Base-by-base conservation (phyloP, 2,888 invertebrate genomes). In the Crossocerus cetratus region DNA sequence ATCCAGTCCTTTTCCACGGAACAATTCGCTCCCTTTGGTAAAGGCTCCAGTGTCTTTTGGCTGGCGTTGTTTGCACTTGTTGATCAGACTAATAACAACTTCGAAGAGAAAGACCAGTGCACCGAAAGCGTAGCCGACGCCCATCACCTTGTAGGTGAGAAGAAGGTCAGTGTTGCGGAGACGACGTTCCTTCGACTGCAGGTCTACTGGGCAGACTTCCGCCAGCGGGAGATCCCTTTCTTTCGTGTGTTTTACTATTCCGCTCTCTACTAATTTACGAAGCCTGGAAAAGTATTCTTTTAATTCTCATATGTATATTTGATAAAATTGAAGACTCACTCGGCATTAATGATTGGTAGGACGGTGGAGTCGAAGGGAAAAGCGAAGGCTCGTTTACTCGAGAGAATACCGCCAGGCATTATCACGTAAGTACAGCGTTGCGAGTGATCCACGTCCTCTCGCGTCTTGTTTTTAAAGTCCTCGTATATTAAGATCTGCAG, bases 61-160 rank as follows among this genome's bases (percentile, higher is more conserved):
- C 21, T 14, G 55, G 2, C 75, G 80, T n/a, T 73, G 63, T 2
- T 62, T 1, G 13, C 59, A 66, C 14, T 73, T 73, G 13, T 43
- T 44, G 49, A 57, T 3, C n/a, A 64, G 74, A 21, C 66, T 74
- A 8, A 77, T 64, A 13, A 78, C 63, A 8, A 95, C 90, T 91
- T 97, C 96, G 5, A 92, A 91, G 42, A 93, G 86, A 84, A 96
- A 96, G 0, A 94, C 92, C 0, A 93, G 91, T 2, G 92, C 84
- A 0, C 95, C 93, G 0, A 94, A 92, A 0, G 91, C 91, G 65
- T 96, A 93, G 0, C 97, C 97, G 0, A 92, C 91, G 0, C 93
- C 90, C 87, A 96, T 95, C 1, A 96, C 94, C 78, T 94, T 91
- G 84, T 96, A 97, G 0, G 97, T 97, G 92, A 96, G 94, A 82